These are phyloP conservation scores for Orthosia gothica DNA, from an alignment of 2,888 invertebrate species.

Conservation along the genomic window DNA sequence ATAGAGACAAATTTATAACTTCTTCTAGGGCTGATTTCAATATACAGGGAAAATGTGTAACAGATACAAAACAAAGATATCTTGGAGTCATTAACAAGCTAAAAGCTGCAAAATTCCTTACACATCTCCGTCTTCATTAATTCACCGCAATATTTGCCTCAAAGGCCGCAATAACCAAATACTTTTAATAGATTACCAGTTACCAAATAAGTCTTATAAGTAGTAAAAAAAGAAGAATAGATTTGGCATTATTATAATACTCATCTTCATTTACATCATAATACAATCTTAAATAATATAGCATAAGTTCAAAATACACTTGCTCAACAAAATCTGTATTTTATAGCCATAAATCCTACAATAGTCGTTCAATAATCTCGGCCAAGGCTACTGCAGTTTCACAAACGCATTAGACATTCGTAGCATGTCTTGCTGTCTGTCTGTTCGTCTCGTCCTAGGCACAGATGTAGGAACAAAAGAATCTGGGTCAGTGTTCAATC, in stretches of 20 bases:
- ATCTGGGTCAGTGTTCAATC: constrained; percentile 65
- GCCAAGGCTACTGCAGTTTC: constrained; percentile 86
- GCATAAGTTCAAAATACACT: constrained; percentile 38
- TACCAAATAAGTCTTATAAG: not conserved
- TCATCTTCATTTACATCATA: constrained; percentile 21
- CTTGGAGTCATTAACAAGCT: not conserved
- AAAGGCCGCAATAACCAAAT: constrained; percentile 9
- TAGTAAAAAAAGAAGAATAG: constrained; percentile 23
- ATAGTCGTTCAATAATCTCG: constrained; percentile 76
- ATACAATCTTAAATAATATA: constrained; percentile 16
- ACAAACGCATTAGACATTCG: constrained; percentile 86
- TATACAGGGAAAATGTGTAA: not conserved
- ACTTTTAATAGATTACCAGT: constrained; percentile 13
- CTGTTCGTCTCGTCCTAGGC: constrained; percentile 70
- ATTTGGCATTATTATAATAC: not conserved
- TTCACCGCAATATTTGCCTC: constrained; percentile 19
- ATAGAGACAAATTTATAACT: not conserved
- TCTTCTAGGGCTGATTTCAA: not conserved
- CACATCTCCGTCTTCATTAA: not conserved
- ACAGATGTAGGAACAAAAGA: constrained; percentile 77
- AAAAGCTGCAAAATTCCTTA: constrained; percentile 1
- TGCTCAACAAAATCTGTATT: constrained; percentile 30
- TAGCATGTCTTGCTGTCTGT: constrained; percentile 68
- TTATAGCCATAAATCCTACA: constrained; percentile 67
- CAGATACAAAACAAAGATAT: not conserved